Base-by-base conservation (phyloP, 2,113 vertebrate genomes). In the Psittacula cyanocephala region DNA sequence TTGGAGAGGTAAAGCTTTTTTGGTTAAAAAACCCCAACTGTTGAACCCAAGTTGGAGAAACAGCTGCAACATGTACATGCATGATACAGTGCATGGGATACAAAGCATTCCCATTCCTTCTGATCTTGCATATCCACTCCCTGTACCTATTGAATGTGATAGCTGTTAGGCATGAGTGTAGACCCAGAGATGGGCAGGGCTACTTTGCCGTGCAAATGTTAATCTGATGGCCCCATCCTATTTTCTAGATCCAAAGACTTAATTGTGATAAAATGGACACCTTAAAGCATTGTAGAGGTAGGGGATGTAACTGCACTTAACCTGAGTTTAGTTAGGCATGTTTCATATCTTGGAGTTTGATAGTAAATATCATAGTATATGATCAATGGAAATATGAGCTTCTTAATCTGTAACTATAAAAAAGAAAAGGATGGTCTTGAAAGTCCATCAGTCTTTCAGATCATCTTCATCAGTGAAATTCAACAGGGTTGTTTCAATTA, bases 11-110 rank as follows among this genome's bases (percentile, higher is more conserved):
- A 69, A 72, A 88, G 35, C 4, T 43, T 64, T 53, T 24, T 63
- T 65, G 46, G 14, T 7, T 17, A 15, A 17, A 19, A 67, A 29
- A 8, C 3, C 33, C 31, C n/a, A 43, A 16, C 22, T 0, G 0
- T 13, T 79, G 53, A 81, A 70, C 18, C 5, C 12, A 33, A 64
- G 13, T 8, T 89, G 68, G 39, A 88, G 82, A 70, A 95, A 60
- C 14, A 60, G 22, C 44, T 55, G 35, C 23, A 12, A 37, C 3
- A 0, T 49, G 64, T 3, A 0, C 20, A 39, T 88, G 68, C 31
- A 55, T 86, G 68, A 57, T 65, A 35, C 13, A 81, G 53, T 41
- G n/a, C 47, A 52, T 43, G 29, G 43, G 43, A 75, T 64, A 43
- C 33, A 80, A 50, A 72, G 19, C 75, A 68, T 77, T 88, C 43